Evolutionary conservation across 2,888 invertebrate genomes (phyloP), one percentile per base, ranked within the genome.

Genomic region (Epsilonema sp.): DNA sequence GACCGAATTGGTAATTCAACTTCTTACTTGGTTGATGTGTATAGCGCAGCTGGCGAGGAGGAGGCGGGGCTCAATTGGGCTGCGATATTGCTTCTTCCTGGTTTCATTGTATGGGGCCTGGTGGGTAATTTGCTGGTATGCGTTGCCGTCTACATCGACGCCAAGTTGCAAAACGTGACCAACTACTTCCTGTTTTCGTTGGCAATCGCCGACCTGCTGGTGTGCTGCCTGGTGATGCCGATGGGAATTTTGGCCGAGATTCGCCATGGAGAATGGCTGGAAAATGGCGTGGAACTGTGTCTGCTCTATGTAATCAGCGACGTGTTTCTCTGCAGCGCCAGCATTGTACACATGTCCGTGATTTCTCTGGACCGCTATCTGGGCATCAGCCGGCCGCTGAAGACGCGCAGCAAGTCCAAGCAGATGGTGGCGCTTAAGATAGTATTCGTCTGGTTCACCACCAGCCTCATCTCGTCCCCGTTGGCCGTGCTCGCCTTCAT

Each of bases 181-280:
- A 92, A 90, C 71, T 89, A 89, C 70, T 90, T 90, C 67, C 74
- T 90, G 52, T 74, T 89, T 58, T 89, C 89, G 22, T 69, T 92
- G 65, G 87, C 89, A 40, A 80, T 89, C 46, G 89, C 90, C 45
- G 90, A 92, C 71, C 73, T 90, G 49, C 73, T 90, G 52, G 89
- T 90, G 63, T 86, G 85, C 61, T 70, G 86, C 52, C 80, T 89
- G 62, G 90, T 90, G 48, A 92, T 92, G 90, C 90, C 90, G 2
- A 75, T 89, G 66, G 85, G 85, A 50, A 86, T 90, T 36, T 79
- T 89, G 58, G 84, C 83, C 25, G 87, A 86, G 63, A 82, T 90
- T 26, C 50, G 54, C 70, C 73, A 85, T 61, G 89, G 89, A 89
- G 67, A 81, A 82, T 65, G 13, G n/a, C n/a, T n/a, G n/a, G n/a